Evolutionary conservation across 2,113 vertebrate species (phyloP).

Genomic region (Candoia aspera): DNA sequence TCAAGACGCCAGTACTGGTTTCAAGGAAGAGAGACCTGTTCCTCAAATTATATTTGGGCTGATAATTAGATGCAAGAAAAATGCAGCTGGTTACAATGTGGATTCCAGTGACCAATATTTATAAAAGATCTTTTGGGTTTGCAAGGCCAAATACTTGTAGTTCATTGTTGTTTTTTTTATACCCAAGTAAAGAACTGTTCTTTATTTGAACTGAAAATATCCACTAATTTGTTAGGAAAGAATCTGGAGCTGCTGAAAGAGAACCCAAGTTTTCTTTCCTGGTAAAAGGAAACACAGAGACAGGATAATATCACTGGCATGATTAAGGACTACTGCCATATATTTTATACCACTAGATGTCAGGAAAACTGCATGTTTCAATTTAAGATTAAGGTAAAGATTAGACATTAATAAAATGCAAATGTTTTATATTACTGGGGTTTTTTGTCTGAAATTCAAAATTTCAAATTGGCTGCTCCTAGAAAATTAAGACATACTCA

Average conservation of each 20-base stretch:
- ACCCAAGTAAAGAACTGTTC: neutral
- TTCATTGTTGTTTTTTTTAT: neutral
- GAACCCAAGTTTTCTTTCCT: neutral
- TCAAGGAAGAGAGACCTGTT: neutral
- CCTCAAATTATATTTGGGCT: neutral
- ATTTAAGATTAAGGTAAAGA: fast-evolving
- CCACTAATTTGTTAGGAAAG: neutral
- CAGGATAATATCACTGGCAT: neutral
- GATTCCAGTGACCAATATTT: neutral
- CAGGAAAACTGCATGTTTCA: slow-evolving; percentile 59
- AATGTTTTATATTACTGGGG: neutral
- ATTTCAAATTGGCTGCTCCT: neutral
- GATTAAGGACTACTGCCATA: neutral
- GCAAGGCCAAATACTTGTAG: neutral
- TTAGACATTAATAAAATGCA: slow-evolving; percentile 23
- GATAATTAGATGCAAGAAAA: neutral
- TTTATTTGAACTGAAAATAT: neutral
- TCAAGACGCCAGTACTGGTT: neutral
- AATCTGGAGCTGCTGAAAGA: neutral
- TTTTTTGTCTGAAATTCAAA: neutral
- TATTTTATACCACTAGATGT: slow-evolving; percentile 70
- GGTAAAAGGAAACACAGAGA: neutral
- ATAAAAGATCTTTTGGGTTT: neutral
- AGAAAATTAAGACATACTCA: neutral
- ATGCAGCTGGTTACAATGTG: neutral